Evolutionary conservation across 2,113 vertebrate species (phyloP).

Genomic region (Epinephelus fuscoguttatus): DNA sequence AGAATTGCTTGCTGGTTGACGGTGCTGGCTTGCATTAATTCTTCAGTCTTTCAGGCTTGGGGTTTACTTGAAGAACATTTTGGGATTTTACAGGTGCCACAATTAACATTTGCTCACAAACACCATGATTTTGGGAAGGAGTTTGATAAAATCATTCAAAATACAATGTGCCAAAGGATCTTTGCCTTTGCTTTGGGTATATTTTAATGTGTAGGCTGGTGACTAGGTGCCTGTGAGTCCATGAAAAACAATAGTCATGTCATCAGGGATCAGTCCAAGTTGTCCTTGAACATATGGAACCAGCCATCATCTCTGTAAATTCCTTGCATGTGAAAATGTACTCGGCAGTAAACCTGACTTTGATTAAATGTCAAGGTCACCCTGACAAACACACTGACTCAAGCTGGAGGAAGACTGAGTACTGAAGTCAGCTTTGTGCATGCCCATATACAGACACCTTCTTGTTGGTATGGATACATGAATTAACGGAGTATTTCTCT

Average conservation of each 20-base stretch:
- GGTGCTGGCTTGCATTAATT: not conserved
- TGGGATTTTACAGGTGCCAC: not conserved
- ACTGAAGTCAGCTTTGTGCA: not conserved
- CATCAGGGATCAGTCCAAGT: too few relatives aligned
- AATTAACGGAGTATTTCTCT: not conserved
- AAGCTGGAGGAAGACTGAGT: not conserved
- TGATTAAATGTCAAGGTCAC: not conserved
- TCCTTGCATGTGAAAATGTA: not conserved
- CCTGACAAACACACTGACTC: too few relatives aligned
- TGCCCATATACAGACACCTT: not conserved
- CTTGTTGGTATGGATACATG: not conserved
- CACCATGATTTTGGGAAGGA: not conserved
- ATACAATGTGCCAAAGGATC: not conserved
- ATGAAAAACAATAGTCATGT: too few relatives aligned
- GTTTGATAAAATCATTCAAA: not conserved
- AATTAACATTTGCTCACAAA: not conserved
- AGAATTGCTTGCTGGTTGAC: not conserved
- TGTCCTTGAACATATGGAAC: too few relatives aligned
- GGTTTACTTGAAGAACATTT: not conserved
- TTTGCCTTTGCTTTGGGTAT: not conserved
- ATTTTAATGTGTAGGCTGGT: not conserved
- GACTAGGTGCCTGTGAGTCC: too few relatives aligned
- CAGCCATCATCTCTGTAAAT: not conserved
- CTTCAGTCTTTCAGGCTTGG: not conserved
- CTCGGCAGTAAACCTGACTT: not conserved